Base-by-base conservation (phyloP, 2,113 vertebrate species). In the Coptodon rendalli region DNA sequence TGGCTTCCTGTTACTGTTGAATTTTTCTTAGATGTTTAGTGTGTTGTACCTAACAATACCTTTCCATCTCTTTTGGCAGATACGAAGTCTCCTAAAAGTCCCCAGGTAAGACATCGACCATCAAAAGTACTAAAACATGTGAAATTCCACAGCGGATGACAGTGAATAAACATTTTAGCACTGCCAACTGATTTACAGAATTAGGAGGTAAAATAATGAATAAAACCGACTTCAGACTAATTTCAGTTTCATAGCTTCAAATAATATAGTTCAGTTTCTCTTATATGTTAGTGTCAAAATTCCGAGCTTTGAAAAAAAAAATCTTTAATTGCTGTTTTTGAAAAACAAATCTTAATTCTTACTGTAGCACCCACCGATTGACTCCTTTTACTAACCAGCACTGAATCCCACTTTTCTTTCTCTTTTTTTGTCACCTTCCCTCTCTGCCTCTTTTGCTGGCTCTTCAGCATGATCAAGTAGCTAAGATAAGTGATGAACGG, bases 401-500 rank as follows among this genome's bases (percentile, higher is more conserved):
- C 93, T 92, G 82, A 92, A 92, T 87, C 59, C 82, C 86, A 89
- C 86, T 57, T 82, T 83, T 88, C 56, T 87, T 19, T 93, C 81
- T 91, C 43, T 89, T 34, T 89, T 86, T 85, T 43, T 17, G 14
- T 87, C 76, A 63, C 90, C 76, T 89, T 82, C 48, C 84, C 71
- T 78, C 86, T 85, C 83, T 85, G 5, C 88, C 97, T 91, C 73
- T 53, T 80, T 96, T 97, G 96, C 96, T 97, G 97, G 94, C 97
- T 96, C 96, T 96, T 95, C 97, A 99, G 98, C 98, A 98, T 98
- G 98, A 98, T 96, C 97, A 98, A 97, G 97, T 97, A 97, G 97
- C 97, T 98, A 98, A 97, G 97, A 95, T 98, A 98, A 98, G 96
- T 96, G 98, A 98, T 96, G 98, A 99, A 96, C 97, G 98, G 98